phyloP scores from a whole-genome alignment of 2,797 vertebrate genomes.

The Lates japonicus region DNA sequence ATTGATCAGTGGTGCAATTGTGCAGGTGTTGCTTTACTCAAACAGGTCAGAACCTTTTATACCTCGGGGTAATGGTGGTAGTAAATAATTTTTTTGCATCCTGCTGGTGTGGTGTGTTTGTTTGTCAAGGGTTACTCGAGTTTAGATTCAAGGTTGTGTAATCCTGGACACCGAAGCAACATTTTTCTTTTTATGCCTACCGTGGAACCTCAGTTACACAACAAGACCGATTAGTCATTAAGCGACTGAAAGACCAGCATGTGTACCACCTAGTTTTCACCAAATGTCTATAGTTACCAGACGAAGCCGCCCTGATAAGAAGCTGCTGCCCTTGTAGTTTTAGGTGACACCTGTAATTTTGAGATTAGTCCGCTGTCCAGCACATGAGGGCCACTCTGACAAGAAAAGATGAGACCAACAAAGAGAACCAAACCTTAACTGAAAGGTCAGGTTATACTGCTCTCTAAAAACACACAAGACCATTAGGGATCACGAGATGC shows the following conservation, averaged over 20 bases:
- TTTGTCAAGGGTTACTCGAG: neutral
- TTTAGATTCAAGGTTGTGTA: neutral
- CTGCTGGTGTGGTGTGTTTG: neutral
- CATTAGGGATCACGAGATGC: constrained; percentile 2
- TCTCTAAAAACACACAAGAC: neutral
- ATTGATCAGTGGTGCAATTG: neutral
- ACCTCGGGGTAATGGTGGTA: neutral
- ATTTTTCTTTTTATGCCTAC: neutral
- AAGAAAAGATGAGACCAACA: neutral
- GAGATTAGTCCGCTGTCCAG: neutral
- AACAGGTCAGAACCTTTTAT: neutral
- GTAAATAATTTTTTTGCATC: neutral
- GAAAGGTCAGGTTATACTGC: constrained; percentile 19
- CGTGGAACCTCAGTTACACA: constrained; percentile 7
- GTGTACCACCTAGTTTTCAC: neutral
- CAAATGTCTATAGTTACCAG: neutral
- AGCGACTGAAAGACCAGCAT: neutral
- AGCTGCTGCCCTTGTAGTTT: neutral
- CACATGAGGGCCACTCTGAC: neutral
- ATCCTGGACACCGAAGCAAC: neutral
- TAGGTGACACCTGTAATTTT: constrained; percentile 1
- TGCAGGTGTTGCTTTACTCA: neutral
- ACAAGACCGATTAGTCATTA: constrained; percentile 1
- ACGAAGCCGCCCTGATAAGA: neutral
- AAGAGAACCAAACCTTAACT: neutral